Evolutionary conservation across 2,797 vertebrate species (phyloP), one percentile per base, ranked within the genome.

Genomic region (Hydrocynus forskahlii): DNA sequence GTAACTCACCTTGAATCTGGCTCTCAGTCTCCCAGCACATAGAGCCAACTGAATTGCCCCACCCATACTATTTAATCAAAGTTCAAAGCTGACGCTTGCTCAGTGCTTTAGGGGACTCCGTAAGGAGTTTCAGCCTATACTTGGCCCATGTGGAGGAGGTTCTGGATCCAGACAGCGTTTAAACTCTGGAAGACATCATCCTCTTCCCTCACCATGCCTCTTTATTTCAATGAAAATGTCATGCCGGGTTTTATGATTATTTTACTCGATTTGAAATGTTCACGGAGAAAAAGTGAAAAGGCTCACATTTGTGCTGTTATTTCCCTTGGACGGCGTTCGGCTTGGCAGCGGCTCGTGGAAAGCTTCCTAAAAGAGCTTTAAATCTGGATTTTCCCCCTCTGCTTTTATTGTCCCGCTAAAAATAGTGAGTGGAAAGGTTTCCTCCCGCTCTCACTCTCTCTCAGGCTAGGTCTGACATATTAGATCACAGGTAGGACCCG

Each of bases 141-240:
- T 69, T 67, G 29, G 54, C 67, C 40, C 2, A 21, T 43, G 13
- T 9, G 13, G 66, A 45, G 54, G 66, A 2, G 60, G 66, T 87
- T 88, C 88, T 87, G 90, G 86, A 90, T 88, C 88, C 88, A 86
- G 84, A 79, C 85, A 60, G 83, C 68, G 75, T 84, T 79, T 81
- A 60, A 83, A 79, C 88, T 91, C 90, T 94, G 93, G 92, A 93
- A 93, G 91, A 91, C 91, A 89, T 93, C 91, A 92, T 88, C 87
- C 89, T 86, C 84, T 86, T 85, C 78, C 88, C 88, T 88, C 89
- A 91, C 88, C 86, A 88, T 91, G 88, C 86, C 89, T 86, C 89
- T 92, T 93, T 92, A 91, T 92, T 93, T 89, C 35, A 76, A 81
- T 70, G 50, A 83, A 92, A 92, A 91, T 93, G 92, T 92, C 91